phyloP scores from a whole-genome alignment of 2,888 invertebrate species.

The Scaptomyza caliginosa region DNA sequence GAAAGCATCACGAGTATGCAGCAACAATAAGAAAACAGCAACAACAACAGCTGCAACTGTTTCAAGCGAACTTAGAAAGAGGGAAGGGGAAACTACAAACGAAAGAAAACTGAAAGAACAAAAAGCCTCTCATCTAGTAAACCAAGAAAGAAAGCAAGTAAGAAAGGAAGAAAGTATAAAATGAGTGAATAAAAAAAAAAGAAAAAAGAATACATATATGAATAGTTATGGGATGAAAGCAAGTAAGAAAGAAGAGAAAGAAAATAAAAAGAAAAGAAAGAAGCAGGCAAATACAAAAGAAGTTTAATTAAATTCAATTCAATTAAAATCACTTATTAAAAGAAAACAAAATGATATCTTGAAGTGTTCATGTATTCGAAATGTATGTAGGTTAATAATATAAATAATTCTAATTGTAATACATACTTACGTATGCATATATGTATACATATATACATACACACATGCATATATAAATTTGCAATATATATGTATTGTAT shows the following conservation, averaged over 20 bases:
- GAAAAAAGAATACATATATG: neutral
- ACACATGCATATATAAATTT: conserved; percentile 16
- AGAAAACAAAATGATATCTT: conserved; percentile 69
- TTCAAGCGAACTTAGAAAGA: conserved; percentile 6
- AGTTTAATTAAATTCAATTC: conserved; percentile 71
- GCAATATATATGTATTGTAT: conserved; percentile 6
- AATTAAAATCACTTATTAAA: conserved; percentile 71
- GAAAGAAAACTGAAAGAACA: neutral
- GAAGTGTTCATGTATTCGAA: conserved; percentile 80
- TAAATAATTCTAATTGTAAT: conserved; percentile 55
- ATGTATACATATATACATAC: conserved; percentile 35
- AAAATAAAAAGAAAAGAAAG: conserved; percentile 13
- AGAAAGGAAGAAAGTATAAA: neutral
- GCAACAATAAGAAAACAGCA: conserved; percentile 31
- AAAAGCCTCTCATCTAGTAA: conserved; percentile 24
- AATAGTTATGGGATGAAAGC: neutral
- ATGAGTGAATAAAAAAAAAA: conserved; percentile 28
- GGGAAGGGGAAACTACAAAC: neutral
- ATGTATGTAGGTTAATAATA: conserved; percentile 73
- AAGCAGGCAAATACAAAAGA: conserved; percentile 50
- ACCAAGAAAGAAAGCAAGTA: conserved; percentile 5
- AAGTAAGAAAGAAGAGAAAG: conserved; percentile 1
- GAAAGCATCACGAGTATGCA: conserved; percentile 35
- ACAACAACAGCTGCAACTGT: conserved; percentile 39
- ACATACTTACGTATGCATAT: conserved; percentile 43